Conservation (phyloP, 2,113 vertebrate genomes). For the Chitala chitala region DNA sequence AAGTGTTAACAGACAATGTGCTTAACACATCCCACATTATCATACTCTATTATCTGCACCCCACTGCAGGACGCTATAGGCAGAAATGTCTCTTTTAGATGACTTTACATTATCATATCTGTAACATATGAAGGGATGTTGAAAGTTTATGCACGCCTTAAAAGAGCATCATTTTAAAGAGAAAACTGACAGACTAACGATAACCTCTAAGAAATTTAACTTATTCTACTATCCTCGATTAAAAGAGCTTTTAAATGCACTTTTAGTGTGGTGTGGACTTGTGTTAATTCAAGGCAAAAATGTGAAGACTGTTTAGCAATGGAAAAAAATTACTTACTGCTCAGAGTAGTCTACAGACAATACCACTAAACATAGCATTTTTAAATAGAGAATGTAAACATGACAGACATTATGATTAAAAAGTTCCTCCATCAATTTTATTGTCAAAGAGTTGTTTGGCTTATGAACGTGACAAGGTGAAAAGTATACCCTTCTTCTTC, state of each 20-base stretch:
- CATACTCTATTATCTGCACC: constrained; percentile 34
- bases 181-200: neutral
- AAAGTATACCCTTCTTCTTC: constrained; percentile 15
- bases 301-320: neutral
- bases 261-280: neutral
- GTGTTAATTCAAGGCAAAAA: neutral
- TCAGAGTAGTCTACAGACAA: too few relatives aligned
- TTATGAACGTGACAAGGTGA: too few relatives aligned
- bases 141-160: neutral
- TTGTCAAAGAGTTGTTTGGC: neutral
- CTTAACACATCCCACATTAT: constrained; percentile 62
- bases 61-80: neutral
- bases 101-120: neutral
- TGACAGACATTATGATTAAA: neutral
- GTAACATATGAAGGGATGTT: neutral
- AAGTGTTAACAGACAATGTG: constrained; percentile 39
- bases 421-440: neutral
- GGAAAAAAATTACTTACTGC: too few relatives aligned
- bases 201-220: neutral
- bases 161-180: constrained; percentile 20
- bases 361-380: too few relatives aligned
- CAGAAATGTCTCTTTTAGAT: neutral
- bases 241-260: neutral
- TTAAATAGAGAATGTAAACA: neutral
- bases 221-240: neutral